A percentile compares a stretch with the other conserved stretches of the same genome.
Conservation (phyloP, 2,888 invertebrate species). For the Aquatica leii region DNA sequence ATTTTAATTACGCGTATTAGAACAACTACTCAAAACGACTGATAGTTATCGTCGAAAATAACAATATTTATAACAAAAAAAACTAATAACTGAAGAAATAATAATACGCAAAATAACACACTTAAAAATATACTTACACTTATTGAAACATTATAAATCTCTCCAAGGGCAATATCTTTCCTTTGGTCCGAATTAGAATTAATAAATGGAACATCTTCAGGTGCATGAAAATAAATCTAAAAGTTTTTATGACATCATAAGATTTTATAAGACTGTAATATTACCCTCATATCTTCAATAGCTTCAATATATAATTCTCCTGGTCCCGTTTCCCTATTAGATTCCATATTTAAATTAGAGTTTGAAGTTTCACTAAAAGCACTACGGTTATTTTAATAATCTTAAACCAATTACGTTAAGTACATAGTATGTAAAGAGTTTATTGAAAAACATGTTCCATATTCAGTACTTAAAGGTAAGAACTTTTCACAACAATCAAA, state of each 20-base stretch:
- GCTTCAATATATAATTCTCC: constrained; percentile 62
- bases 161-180: constrained; percentile 57
- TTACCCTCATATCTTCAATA: constrained; percentile 61
- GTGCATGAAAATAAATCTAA: constrained; percentile 68
- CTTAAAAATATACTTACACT: too few species aligned
- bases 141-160: constrained; percentile 54
- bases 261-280: constrained; percentile 9
- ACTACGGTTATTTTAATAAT: background rate
- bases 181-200: constrained; percentile 62
- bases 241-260: constrained; percentile 40
- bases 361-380: constrained; percentile 31
- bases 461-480: constrained; percentile 72
- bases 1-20: too few species aligned
- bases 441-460: constrained; percentile 73
- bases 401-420: constrained; percentile 20
- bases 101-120: too few species aligned
- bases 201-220: constrained; percentile 67
- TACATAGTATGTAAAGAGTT: constrained; percentile 70
- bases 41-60: too few species aligned
- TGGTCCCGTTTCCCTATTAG: constrained; percentile 63
- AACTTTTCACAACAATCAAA: constrained; percentile 78
- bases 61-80: too few species aligned
- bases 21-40: too few species aligned
- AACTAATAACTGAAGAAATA: too few species aligned
- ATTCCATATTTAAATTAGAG: constrained; percentile 46